A percentile compares a stretch with the other conserved stretches of the same genome.
These are phyloP conservation scores for Ceratina japonica DNA, from an alignment of 1,140 invertebrate genomes.

Conservation along the genomic window DNA sequence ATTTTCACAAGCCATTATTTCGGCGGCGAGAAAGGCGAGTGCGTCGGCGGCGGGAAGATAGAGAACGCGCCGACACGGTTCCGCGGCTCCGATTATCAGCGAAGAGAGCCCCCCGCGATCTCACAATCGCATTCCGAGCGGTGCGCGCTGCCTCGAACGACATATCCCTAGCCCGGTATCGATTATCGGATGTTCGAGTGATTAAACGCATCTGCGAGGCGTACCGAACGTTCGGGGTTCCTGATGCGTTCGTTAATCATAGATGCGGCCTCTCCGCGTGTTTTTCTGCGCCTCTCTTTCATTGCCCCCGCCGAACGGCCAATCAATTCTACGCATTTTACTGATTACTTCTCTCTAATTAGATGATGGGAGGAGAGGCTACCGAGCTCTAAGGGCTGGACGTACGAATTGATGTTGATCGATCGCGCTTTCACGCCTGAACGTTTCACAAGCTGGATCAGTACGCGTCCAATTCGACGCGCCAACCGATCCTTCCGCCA, in stretches of 20 bases:
- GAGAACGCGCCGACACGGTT: neutral
- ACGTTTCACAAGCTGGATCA: neutral
- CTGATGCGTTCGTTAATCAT: conserved; percentile 21
- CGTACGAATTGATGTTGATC: neutral
- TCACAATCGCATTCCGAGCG: conserved; percentile 21
- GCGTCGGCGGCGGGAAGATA: neutral
- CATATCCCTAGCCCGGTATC: conserved; percentile 28
- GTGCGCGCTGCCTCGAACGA: conserved; percentile 7
- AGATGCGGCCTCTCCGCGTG: neutral
- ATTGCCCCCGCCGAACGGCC: neutral
- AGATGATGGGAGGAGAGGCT: neutral
- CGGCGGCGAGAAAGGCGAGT: neutral
- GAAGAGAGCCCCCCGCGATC: neutral
- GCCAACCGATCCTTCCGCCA: too few relatives aligned
- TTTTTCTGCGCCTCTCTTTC: neutral
- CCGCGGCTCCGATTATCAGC: neutral
- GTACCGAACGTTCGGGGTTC: conserved; percentile 15
- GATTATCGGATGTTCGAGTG: conserved; percentile 43
- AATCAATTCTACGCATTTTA: too few relatives aligned
- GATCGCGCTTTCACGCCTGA: neutral
- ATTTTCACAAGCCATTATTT: conserved; percentile 19
- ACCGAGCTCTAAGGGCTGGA: too few relatives aligned
- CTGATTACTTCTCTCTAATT: conserved; percentile 1
- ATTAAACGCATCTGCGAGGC: conserved; percentile 46
- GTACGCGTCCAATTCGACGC: too few relatives aligned